Percentiles rank a stretch among this genome's conserved stretches.
Conservation (phyloP, 2,888 invertebrate species). For the Caenorhabditis sulstoni region DNA sequence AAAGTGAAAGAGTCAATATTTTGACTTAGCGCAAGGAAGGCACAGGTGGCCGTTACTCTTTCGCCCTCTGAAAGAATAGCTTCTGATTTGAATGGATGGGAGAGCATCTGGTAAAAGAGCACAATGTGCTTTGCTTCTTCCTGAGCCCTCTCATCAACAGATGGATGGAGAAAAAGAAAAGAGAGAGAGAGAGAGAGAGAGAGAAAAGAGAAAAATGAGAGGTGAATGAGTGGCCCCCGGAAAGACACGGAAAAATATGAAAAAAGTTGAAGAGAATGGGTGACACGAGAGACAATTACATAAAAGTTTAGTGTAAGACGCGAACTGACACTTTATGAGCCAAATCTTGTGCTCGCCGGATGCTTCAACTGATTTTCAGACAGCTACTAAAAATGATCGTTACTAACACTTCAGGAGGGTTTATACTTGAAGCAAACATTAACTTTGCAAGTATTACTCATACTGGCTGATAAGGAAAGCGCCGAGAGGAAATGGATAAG, state of each 20-base stretch:
- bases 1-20: conserved; percentile 3
- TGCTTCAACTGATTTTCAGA: no score
- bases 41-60: no score
- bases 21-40: not conserved
- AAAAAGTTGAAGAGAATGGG: conserved; percentile 16
- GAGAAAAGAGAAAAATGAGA: conserved; percentile 2
- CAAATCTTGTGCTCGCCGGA: not conserved
- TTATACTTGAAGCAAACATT: not conserved
- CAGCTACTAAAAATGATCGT: no score
- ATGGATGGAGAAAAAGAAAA: conserved; percentile 25
- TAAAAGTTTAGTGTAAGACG: conserved; percentile 46
- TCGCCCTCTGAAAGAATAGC: conserved; percentile 9
- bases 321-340: conserved; percentile 33
- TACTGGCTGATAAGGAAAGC: not conserved
- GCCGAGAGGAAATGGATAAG: not conserved
- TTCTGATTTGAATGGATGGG: conserved; percentile 16
- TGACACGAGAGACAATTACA: conserved; percentile 38
- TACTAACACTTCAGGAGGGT: no score
- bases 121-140: conserved; percentile 33
- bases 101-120: conserved; percentile 37
- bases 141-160: conserved; percentile 53
- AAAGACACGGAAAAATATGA: conserved; percentile 31
- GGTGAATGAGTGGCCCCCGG: conserved; percentile 9
- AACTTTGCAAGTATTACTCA: not conserved
- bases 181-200: conserved; percentile 15